These are phyloP conservation scores for Gambelia wislizenii DNA, from an alignment of 2,797 vertebrate genomes.

Conservation along the genomic window DNA sequence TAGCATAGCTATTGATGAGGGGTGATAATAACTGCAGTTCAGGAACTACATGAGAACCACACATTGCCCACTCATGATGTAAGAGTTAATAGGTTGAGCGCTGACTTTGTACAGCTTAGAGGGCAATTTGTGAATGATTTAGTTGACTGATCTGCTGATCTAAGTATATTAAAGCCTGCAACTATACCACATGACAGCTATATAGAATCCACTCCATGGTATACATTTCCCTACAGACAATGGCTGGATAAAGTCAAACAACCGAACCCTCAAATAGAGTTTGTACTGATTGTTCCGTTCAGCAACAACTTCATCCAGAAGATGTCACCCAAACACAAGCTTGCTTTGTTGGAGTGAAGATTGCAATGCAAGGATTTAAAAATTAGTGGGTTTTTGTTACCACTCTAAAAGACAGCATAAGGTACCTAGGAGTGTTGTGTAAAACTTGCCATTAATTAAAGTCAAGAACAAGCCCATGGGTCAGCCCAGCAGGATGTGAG, in stretches of 20 bases:
- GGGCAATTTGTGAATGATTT: background rate
- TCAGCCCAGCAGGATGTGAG: background rate
- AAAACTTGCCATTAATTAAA: conserved; percentile 2
- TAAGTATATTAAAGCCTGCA: background rate
- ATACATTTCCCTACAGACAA: background rate
- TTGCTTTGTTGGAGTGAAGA: conserved; percentile 36
- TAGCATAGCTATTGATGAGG: background rate
- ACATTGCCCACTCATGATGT: background rate
- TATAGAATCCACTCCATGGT: background rate
- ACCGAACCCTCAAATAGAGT: background rate
- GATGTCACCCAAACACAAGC: conserved; percentile 72
- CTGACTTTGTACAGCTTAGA: background rate
- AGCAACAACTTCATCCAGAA: conserved; percentile 67
- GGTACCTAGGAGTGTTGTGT: background rate
- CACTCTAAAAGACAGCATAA: conserved; percentile 29
- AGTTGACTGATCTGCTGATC: background rate
- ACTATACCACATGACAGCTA: background rate
- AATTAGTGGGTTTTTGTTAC: background rate
- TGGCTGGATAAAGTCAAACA: background rate
- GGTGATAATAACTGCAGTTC: background rate
- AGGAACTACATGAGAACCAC: background rate
- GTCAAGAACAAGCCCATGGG: background rate
- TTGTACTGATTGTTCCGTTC: conserved; percentile 17
- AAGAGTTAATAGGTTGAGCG: background rate
- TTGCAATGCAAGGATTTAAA: background rate